Evolutionary conservation across 2,113 vertebrate species (phyloP), one percentile per base, ranked within the genome.

Genomic region (Chionis minor): DNA sequence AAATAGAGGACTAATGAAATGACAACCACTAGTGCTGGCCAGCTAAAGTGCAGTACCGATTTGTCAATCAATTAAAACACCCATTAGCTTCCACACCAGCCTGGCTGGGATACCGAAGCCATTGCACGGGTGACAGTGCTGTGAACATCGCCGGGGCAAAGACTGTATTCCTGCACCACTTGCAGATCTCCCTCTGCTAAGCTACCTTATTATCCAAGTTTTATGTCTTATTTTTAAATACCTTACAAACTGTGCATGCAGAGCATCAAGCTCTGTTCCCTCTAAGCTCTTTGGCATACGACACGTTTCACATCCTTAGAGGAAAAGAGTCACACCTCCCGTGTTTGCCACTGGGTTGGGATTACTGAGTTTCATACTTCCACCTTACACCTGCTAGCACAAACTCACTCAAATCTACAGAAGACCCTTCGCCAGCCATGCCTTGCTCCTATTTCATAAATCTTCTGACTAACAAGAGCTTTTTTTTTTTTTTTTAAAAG

Each of bases 211-310:
- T 20, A 1, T 1, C 21, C 66, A 69, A 33, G 52, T 18, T 12
- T 23, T 10, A 21, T 17, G 52, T 15, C 11, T 27, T 9, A 21
- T 20, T 7, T 21, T 12, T 38, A 28, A 56, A 40, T 12, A 28
- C 52, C 28, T 19, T 0, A 18, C 28, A 27, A 55, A 14, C 8
- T 12, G 11, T 1, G 12, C 22, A 8, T 0, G 3, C 8, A 7
- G 2, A 59, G 55, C 72, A 72, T 1, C 23, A 2, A 13, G 40
- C 33, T 14, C 67, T 11, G 30, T 0, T 42, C 35, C 44, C 33
- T 62, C 32, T 0, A 3, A 14, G 14, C 7, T 6, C 77, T 45
- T 38, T 14, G 5, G 26, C 49, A 10, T 3, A 5, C 1, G n/a
- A 38, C 14, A 23, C 65, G 11, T 9, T 32, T 32, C 71, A 40